Conservation (phyloP, 2,113 vertebrate species). For the Potamarius usumacintae region DNA sequence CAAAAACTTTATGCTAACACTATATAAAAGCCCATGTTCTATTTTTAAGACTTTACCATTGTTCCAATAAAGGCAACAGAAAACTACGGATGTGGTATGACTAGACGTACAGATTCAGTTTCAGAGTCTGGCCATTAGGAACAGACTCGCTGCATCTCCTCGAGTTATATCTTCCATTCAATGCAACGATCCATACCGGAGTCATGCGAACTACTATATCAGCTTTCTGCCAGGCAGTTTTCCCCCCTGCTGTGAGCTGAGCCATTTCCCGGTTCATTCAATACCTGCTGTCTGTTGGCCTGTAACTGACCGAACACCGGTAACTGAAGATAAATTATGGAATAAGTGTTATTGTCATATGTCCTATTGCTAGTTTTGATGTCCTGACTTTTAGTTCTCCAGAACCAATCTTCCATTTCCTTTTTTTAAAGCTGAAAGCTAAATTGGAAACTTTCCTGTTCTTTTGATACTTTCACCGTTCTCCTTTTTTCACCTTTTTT, state of each 20-base stretch:
- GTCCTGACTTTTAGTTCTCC: neutral
- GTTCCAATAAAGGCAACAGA: slow-evolving; percentile 23
- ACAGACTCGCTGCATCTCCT: slow-evolving; percentile 45
- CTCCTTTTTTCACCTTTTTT: neutral
- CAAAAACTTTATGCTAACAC: neutral
- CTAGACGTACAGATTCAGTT: slow-evolving; percentile 18
- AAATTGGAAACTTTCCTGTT: neutral
- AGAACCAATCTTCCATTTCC: slow-evolving; percentile 5
- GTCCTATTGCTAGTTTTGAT: slow-evolving; percentile 1
- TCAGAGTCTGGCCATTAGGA: slow-evolving; percentile 58
- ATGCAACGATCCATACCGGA: slow-evolving; percentile 46
- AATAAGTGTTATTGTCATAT: slow-evolving; percentile 21
- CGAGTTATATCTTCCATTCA: slow-evolving; percentile 61
- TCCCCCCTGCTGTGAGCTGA: slow-evolving; percentile 61
- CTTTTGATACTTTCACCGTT: neutral
- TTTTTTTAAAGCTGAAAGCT: neutral
- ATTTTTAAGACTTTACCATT: slow-evolving; percentile 7
- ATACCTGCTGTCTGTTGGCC: slow-evolving; percentile 49
- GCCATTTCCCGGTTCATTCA: slow-evolving; percentile 69
- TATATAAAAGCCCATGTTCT: neutral
- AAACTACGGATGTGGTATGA: slow-evolving; percentile 14
- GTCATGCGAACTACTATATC: slow-evolving; percentile 70
- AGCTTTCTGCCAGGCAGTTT: slow-evolving; percentile 67
- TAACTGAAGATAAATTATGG: slow-evolving; percentile 36
- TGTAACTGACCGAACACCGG: slow-evolving; percentile 27